Percentiles rank a stretch among this genome's conserved stretches.
phyloP scores from a whole-genome alignment of 92 coral and sea anemone species.

The Bergia sp. region DNA sequence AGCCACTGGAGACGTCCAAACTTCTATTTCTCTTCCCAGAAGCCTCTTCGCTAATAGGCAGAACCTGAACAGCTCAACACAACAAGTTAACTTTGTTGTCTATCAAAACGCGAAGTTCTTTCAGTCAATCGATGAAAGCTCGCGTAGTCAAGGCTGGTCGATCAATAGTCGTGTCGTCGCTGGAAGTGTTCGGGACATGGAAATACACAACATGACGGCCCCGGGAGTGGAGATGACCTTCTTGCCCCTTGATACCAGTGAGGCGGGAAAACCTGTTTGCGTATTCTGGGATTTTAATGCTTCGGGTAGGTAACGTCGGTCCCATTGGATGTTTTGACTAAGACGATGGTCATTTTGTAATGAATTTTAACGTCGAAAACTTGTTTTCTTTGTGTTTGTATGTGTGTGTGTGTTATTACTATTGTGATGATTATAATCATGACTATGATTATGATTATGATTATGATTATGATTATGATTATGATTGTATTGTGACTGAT shows the following conservation, averaged over 20 bases:
- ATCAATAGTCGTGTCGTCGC: slow-evolving; percentile 65
- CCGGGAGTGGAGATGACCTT: slow-evolving; percentile 65
- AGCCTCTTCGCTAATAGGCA: slow-evolving; percentile 50
- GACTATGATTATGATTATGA: too few relatives aligned
- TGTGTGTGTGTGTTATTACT: too few relatives aligned
- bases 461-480: too few relatives aligned
- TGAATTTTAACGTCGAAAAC: too few relatives aligned
- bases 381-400: too few relatives aligned
- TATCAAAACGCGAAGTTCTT: slow-evolving; percentile 78
- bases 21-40: slow-evolving; percentile 64
- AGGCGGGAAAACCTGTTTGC: slow-evolving; percentile 38
- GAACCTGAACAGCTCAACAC: slow-evolving; percentile 35
- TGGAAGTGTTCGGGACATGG: slow-evolving; percentile 54
- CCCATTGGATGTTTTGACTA: not conserved
- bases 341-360: not conserved
- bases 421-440: too few relatives aligned
- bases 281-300: slow-evolving; percentile 66
- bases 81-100: slow-evolving; percentile 73
- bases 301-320: slow-evolving; percentile 34
- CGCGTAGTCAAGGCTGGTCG: slow-evolving; percentile 13
- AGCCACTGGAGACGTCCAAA: slow-evolving; percentile 56
- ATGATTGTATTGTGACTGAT: too few relatives aligned
- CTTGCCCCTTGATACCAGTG: slow-evolving; percentile 27
- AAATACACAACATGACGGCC: slow-evolving; percentile 49
- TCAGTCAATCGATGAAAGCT: slow-evolving; percentile 59